Percentiles rank a stretch among this genome's conserved stretches.
These are phyloP conservation scores for Aphodius granarius DNA, from an alignment of 2,888 invertebrate genomes.

Conservation along the genomic window DNA sequence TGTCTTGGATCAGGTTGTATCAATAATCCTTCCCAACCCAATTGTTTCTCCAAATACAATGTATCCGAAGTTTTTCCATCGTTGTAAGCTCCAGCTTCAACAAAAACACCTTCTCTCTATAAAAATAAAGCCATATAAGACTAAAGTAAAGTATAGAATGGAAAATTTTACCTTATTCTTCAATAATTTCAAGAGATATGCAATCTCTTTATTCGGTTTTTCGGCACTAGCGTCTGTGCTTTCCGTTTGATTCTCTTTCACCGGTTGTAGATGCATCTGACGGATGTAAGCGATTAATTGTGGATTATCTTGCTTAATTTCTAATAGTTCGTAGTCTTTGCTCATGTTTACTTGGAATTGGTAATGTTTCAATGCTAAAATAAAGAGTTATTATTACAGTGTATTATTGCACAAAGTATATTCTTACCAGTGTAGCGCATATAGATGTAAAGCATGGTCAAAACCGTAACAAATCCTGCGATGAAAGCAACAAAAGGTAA, in stretches of 20 bases:
- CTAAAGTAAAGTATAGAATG: slow-evolving; percentile 46
- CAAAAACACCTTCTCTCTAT: slow-evolving; percentile 71
- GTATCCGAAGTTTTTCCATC: slow-evolving; percentile 65
- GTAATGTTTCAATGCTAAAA: slow-evolving; percentile 68
- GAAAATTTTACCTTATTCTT: slow-evolving; percentile 53
- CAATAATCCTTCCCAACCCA: slow-evolving; percentile 75
- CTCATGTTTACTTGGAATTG: slow-evolving; percentile 82
- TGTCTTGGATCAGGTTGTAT: slow-evolving; percentile 78
- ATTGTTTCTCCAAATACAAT: slow-evolving; percentile 69
- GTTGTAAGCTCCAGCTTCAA: slow-evolving; percentile 67
- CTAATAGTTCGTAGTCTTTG: slow-evolving; percentile 72
- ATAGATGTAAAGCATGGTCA: slow-evolving; percentile 76
- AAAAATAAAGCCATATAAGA: slow-evolving; percentile 22
- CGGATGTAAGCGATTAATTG: slow-evolving; percentile 74
- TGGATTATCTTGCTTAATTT: slow-evolving; percentile 75
- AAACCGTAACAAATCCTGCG: slow-evolving; percentile 77
- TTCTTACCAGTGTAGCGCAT: slow-evolving; percentile 77
- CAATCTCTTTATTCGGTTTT: slow-evolving; percentile 55
- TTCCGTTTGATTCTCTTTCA: slow-evolving; percentile 53
- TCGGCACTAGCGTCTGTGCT: slow-evolving; percentile 43
- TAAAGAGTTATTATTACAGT: background rate
- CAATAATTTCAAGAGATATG: slow-evolving; percentile 53
- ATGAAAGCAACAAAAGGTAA: slow-evolving; percentile 71
- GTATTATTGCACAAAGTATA: background rate
- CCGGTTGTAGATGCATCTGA: slow-evolving; percentile 65